A percentile compares a stretch with the other conserved stretches of the same genome.
phyloP scores from a whole-genome alignment of 2,113 vertebrate genomes.

The Colinus virginianus region DNA sequence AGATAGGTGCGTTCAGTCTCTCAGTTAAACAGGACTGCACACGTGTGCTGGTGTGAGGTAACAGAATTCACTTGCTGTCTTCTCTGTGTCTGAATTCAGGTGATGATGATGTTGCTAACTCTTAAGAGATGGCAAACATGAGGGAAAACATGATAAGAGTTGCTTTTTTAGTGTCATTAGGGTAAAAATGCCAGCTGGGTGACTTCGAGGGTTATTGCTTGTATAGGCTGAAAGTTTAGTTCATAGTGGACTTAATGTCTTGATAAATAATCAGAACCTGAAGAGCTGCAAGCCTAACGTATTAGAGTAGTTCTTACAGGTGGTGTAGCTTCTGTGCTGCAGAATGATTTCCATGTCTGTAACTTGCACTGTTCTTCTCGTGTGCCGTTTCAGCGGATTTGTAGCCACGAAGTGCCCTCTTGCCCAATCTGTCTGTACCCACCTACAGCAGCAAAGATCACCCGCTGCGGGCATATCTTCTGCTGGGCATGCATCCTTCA shows the following conservation, averaged over 20 bases:
- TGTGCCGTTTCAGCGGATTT: conserved; percentile 86
- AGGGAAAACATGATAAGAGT: not conserved
- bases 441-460: conserved; percentile 95
- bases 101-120: not conserved
- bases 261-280: not conserved
- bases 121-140: not conserved
- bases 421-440: conserved; percentile 98
- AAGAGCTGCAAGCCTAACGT: not conserved
- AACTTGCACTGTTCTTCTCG: not conserved
- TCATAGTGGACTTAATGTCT: not conserved
- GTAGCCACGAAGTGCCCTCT: conserved; percentile 97
- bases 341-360: conserved; percentile 1
- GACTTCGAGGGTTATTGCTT: not conserved
- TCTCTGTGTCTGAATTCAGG: not conserved
- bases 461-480: conserved; percentile 96
- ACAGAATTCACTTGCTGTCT: not conserved
- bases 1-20: conserved; percentile 33
- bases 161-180: not conserved
- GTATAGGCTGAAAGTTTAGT: not conserved
- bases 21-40: not conserved
- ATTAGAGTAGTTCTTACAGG: conserved; percentile 4
- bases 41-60: not conserved
- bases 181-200: not conserved
- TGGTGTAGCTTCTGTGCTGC: not conserved
- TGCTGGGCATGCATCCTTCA: conserved; percentile 99